phyloP scores from a whole-genome alignment of 2,797 vertebrate genomes.

The Pelochelys cantorii region DNA sequence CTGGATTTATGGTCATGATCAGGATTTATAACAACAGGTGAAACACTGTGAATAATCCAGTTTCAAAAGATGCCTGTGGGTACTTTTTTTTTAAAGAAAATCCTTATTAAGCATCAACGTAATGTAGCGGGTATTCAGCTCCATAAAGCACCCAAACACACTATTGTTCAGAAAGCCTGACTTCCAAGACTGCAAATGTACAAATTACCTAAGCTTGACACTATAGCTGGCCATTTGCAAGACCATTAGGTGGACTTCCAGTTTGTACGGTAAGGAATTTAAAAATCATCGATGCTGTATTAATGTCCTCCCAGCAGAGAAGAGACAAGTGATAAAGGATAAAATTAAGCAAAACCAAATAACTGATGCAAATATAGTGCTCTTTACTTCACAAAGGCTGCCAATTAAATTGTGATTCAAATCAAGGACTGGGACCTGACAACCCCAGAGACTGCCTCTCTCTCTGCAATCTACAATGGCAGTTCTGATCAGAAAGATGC shows the following conservation, averaged over 20 bases:
- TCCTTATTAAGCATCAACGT: background rate
- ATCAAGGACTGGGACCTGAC: background rate
- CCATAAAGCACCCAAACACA: constrained; percentile 28
- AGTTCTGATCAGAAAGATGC: background rate
- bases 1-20: constrained; percentile 28
- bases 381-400: background rate
- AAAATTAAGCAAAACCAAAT: background rate
- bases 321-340: background rate
- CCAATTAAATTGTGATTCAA: background rate
- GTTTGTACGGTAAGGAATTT: background rate
- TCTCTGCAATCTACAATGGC: background rate
- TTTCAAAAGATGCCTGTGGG: constrained; percentile 47
- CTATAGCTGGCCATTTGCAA: background rate
- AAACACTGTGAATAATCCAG: constrained; percentile 39
- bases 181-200: constrained; percentile 12
- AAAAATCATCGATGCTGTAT: constrained; percentile 25
- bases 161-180: constrained; percentile 23
- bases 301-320: constrained; percentile 19
- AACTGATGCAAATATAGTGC: background rate
- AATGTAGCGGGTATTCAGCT: constrained; percentile 10
- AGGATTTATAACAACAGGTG: constrained; percentile 36
- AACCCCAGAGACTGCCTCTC: background rate
- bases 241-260: constrained; percentile 22
- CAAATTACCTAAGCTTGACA: background rate
- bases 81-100: constrained; percentile 22